Evolutionary conservation across 2,888 invertebrate species (phyloP), one percentile per base, ranked within the genome.

Genomic region (Mythimna impura): DNA sequence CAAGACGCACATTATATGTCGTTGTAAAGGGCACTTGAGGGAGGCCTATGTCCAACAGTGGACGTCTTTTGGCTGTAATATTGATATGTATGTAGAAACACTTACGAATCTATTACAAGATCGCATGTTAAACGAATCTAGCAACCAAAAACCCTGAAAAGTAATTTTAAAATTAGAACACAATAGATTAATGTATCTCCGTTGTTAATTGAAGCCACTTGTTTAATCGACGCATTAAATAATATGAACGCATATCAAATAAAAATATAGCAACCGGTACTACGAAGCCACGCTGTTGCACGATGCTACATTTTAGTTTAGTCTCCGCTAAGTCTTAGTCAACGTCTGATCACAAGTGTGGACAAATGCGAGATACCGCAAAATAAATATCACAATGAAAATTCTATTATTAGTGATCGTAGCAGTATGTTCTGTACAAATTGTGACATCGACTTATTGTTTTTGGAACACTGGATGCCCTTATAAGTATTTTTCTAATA

Each of bases 381-480:
- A 78, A 63, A 76, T 62, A 63, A 65, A 52, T 68, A 73, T 71
- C 40, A 89, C 72, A 67, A 91, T 92, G 90, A 91, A 88, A 72
- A 81, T 87, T 20, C 40, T 83, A 10, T 66, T 88, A 0, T 65
- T 88, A 0, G 40, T 82, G 25, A 63, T 86, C 68, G n/a, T 90
- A 55, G 36, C 85, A 61, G 22, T 88, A 69, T 86, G 76, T 77
- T 81, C 78, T 66, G 30, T 88, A 69, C 78, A 87, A 57, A 82
- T 80, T 74, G 88, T 85, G 68, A 78, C 82, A 22, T 88, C 91
- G 25, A 83, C 89, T n/a, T 91, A 89, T 81, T 94, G 95, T 81
- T 94, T 90, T 70, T 95, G 95, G 95, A 94, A 95, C 75, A 93
- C 93, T 30, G 94, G 94, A n/a, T 95, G 95, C 75, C 92, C 93